Conservation (phyloP, 2,113 vertebrate species). For the Xenopus laevis region DNA sequence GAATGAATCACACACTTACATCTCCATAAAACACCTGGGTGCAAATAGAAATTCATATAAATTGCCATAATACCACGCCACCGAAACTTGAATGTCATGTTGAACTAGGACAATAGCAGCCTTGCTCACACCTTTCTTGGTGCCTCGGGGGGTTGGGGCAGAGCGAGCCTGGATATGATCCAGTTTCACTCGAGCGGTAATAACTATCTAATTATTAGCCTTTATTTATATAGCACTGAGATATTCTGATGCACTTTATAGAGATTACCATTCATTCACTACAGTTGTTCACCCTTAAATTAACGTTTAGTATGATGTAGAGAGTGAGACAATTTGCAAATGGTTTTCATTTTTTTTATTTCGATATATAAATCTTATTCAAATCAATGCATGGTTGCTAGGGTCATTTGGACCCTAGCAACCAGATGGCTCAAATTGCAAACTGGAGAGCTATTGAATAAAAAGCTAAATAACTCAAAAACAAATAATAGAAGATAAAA, state of each 20-base stretch:
- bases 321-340: no score
- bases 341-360: no score
- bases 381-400: no score
- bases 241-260: neutral
- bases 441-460: no score
- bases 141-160: slow-evolving; percentile 10
- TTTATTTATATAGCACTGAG: neutral
- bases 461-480: no score
- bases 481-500: no score
- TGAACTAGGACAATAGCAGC: slow-evolving; percentile 27
- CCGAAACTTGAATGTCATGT: slow-evolving; percentile 4
- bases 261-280: no score
- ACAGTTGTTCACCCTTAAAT: no score
- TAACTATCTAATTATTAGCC: neutral
- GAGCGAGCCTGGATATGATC: slow-evolving; percentile 13
- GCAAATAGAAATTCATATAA: slow-evolving; percentile 1
- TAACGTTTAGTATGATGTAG: no score
- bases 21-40: neutral
- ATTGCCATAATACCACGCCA: neutral
- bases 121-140: slow-evolving; percentile 3
- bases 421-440: no score
- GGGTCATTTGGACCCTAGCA: no score
- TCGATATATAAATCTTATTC: no score
- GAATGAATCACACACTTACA: slow-evolving; percentile 12
- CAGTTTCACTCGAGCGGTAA: neutral